A percentile compares a stretch with the other conserved stretches of the same genome.
These are phyloP conservation scores for Heterohyrax brucei DNA, from an alignment of 2,797 vertebrate genomes.

Conservation along the genomic window DNA sequence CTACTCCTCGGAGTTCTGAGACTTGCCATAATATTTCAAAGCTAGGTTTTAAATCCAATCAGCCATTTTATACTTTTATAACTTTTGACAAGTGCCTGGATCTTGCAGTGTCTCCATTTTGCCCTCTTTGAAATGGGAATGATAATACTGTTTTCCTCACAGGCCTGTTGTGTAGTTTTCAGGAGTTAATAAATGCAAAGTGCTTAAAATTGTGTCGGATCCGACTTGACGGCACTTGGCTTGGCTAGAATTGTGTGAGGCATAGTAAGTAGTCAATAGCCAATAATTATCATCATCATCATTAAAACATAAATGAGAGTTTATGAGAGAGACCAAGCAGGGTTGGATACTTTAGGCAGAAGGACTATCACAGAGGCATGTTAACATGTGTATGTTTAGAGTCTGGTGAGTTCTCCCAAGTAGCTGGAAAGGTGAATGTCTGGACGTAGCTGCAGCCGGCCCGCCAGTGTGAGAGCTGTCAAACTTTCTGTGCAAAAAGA, in stretches of 20 bases:
- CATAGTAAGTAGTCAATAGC: too few relatives aligned
- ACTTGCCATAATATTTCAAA: not conserved
- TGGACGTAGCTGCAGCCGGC: not conserved
- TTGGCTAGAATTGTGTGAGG: not conserved
- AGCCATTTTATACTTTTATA: not conserved
- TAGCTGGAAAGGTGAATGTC: not conserved
- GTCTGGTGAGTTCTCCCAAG: not conserved
- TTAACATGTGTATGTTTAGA: not conserved
- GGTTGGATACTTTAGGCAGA: rapidly evolving
- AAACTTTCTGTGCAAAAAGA: not conserved
- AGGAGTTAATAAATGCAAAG: not conserved
- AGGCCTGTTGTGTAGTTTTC: not conserved
- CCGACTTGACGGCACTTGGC: too few relatives aligned
- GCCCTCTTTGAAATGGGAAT: not conserved
- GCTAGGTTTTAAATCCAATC: not conserved
- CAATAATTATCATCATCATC: too few relatives aligned
- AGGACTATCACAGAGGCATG: not conserved
- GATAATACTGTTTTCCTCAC: too few relatives aligned
- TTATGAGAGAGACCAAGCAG: not conserved
- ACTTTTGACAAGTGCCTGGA: not conserved
- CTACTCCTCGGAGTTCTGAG: not conserved
- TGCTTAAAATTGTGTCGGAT: not conserved
- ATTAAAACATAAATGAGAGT: not conserved
- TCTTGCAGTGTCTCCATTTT: not conserved
- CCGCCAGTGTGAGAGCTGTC: too few relatives aligned